phyloP scores from a whole-genome alignment of 92 coral and sea anemone species.

The Zoanthus gigantus region DNA sequence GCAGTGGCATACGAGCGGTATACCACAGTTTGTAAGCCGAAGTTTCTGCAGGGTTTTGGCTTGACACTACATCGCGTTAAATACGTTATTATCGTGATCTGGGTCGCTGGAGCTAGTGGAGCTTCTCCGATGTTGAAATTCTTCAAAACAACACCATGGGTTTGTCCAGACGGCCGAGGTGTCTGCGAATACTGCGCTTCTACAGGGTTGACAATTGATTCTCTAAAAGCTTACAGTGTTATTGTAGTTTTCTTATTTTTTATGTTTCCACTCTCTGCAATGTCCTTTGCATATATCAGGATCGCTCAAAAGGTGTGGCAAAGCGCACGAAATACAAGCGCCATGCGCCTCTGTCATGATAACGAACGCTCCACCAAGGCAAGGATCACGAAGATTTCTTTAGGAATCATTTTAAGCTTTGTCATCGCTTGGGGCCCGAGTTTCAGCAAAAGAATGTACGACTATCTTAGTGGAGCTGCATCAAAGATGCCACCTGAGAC shows the following conservation, averaged over 20 bases:
- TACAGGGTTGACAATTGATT: conserved; percentile 48
- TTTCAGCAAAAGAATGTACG: conserved; percentile 35
- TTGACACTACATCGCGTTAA: conserved; percentile 63
- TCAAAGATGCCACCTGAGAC: neutral
- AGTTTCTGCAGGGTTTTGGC: conserved; percentile 28
- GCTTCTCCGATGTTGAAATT: conserved; percentile 71
- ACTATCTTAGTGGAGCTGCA: conserved; percentile 4
- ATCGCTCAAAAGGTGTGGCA: conserved; percentile 76
- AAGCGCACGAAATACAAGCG: conserved; percentile 72
- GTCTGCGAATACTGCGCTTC: conserved; percentile 53
- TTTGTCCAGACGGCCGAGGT: neutral
- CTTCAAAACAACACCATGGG: conserved; percentile 28
- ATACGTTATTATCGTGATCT: conserved; percentile 47
- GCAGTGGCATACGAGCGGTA: conserved; percentile 85
- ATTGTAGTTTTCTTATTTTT: conserved; percentile 61
- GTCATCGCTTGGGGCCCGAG: conserved; percentile 84
- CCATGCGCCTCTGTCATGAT: conserved; percentile 59
- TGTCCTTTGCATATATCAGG: conserved; percentile 72
- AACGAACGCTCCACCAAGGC: conserved; percentile 62
- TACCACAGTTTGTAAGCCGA: conserved; percentile 73
- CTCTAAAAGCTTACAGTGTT: conserved; percentile 55
- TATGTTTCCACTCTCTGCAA: conserved; percentile 67
- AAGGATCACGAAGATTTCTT: conserved; percentile 82
- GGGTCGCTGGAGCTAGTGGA: conserved; percentile 63
- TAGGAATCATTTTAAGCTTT: conserved; percentile 77